A percentile compares a stretch with the other conserved stretches of the same genome.
phyloP scores from a whole-genome alignment of 2,888 invertebrate species.

The Bombylius discolor region DNA sequence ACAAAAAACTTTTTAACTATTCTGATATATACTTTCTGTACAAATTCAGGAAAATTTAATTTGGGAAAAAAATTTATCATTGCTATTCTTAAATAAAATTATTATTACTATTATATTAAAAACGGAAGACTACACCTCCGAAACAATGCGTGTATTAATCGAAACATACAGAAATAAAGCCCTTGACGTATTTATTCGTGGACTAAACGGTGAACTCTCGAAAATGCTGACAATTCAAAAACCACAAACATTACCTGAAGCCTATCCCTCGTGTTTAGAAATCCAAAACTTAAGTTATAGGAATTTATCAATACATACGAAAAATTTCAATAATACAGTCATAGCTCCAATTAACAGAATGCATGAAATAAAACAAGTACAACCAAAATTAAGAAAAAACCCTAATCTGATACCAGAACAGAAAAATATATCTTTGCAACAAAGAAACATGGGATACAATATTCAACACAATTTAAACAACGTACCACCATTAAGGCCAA shows the following conservation, averaged over 20 bases:
- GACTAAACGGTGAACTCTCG: constrained; percentile 5
- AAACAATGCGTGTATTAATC: constrained; percentile 2
- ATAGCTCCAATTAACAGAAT: background rate
- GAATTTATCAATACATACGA: constrained; percentile 1
- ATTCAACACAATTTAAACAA: too few species aligned
- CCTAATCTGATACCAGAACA: too few species aligned
- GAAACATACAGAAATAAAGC: constrained; percentile 6
- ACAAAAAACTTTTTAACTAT: too few species aligned
- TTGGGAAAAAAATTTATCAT: too few species aligned
- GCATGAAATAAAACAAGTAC: too few species aligned
- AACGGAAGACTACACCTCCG: background rate
- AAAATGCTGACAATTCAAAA: constrained; percentile 1
- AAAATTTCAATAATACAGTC: background rate
- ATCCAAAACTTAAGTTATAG: constrained; percentile 5
- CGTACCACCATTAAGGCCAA: background rate
- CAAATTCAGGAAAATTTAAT: too few species aligned
- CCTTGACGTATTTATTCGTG: constrained; percentile 2
- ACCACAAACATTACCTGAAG: constrained; percentile 3
- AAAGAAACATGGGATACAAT: too few species aligned
- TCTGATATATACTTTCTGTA: too few species aligned
- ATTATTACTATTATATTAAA: background rate
- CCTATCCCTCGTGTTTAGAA: constrained; percentile 3
- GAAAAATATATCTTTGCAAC: too few species aligned
- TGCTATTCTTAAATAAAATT: too few species aligned
- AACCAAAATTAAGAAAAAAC: too few species aligned